These are phyloP conservation scores for Hyposoter dolosus DNA, from an alignment of 2,888 invertebrate genomes.

Conservation along the genomic window DNA sequence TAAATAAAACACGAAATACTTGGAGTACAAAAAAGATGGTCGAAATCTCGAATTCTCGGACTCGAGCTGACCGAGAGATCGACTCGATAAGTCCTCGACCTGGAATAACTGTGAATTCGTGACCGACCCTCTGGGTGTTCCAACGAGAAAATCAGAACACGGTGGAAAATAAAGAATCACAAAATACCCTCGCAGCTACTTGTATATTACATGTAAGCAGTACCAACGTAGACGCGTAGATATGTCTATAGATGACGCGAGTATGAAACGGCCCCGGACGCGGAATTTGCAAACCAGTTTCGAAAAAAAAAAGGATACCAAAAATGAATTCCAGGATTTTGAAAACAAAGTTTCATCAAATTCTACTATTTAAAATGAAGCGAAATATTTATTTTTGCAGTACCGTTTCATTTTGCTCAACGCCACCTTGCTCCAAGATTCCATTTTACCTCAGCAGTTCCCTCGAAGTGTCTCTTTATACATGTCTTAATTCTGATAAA, in stretches of 20 bases:
- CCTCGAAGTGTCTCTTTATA: background rate
- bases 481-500: constrained; percentile 10
- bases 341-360: background rate
- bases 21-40: constrained; percentile 31
- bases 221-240: background rate
- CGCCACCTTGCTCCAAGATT: background rate
- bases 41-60: constrained; percentile 35
- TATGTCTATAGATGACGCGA: background rate
- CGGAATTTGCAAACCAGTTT: background rate
- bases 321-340: background rate
- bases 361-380: background rate
- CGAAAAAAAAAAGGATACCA: background rate
- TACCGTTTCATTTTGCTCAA: background rate
- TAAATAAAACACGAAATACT: background rate
- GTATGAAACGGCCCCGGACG: background rate
- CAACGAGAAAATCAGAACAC: constrained; percentile 35
- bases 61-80: constrained; percentile 42
- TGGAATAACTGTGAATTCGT: constrained; percentile 60
- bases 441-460: background rate
- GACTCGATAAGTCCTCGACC: constrained; percentile 58
- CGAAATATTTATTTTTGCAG: background rate
- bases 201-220: background rate
- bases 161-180: constrained; percentile 31
- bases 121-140: constrained; percentile 13
- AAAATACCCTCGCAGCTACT: constrained; percentile 9